Conservation (phyloP, 2,888 invertebrate species). For the Smittia aterrima region DNA sequence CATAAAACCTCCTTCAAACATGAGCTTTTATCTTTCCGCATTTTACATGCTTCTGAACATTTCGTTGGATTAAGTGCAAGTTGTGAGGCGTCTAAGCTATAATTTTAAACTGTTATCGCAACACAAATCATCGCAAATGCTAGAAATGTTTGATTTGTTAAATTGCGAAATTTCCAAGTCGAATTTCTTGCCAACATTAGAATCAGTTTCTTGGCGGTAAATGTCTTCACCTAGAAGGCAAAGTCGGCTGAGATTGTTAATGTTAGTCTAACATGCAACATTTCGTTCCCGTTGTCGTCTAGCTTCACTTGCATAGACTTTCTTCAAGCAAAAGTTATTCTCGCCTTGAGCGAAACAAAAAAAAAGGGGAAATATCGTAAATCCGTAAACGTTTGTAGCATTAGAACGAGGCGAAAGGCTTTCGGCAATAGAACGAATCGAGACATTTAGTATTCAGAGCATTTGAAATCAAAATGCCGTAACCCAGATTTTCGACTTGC, state of each 20-base stretch:
- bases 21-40: neutral
- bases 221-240: conserved; percentile 22
- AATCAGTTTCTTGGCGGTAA: neutral
- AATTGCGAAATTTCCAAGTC: conserved; percentile 2
- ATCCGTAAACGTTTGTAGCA: neutral
- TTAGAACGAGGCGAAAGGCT: neutral
- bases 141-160: neutral
- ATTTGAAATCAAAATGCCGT: neutral
- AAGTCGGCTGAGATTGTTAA: conserved; percentile 23
- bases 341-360: neutral
- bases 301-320: neutral
- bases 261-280: neutral
- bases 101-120: neutral
- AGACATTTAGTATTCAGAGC: neutral
- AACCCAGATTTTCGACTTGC: neutral
- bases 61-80: neutral
- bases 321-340: neutral
- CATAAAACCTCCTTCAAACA: neutral
- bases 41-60: neutral
- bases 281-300: neutral
- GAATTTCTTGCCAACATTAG: neutral
- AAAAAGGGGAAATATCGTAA: neutral
- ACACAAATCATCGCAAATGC: neutral
- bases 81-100: neutral
- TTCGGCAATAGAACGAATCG: neutral